These are phyloP conservation scores for Malurus splendens DNA, from an alignment of 2,797 vertebrate genomes.

Conservation along the genomic window DNA sequence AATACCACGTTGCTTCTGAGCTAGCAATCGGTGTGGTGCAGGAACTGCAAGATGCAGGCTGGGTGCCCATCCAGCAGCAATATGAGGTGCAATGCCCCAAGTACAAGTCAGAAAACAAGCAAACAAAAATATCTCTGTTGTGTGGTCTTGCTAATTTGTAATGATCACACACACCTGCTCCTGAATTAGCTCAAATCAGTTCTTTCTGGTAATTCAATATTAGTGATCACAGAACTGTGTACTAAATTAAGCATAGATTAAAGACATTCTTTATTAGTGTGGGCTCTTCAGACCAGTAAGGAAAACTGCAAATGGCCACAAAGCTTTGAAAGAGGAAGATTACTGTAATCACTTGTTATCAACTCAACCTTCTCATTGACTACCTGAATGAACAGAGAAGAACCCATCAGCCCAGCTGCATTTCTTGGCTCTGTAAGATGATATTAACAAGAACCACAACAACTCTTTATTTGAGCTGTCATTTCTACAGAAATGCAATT, in stretches of 20 bases:
- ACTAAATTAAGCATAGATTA: neutral
- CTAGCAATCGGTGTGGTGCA: neutral
- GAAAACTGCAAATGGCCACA: neutral
- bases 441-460: neutral
- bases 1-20: neutral
- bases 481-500: neutral
- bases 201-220: neutral
- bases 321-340: neutral
- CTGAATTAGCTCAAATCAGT: neutral
- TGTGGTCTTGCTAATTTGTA: neutral
- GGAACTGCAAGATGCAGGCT: neutral
- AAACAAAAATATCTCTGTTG: neutral
- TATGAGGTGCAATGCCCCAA: fast-evolving
- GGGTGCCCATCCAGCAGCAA: neutral
- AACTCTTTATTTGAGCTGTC: neutral
- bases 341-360: neutral
- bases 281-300: neutral
- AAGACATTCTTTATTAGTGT: neutral
- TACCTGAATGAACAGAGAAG: neutral
- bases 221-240: neutral
- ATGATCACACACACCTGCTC: neutral
- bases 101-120: neutral
- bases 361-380: neutral
- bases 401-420: neutral
- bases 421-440: neutral